Evolutionary conservation across 2,113 vertebrate species (phyloP), one percentile per base, ranked within the genome.

Genomic region (Pollimyrus isidori): DNA sequence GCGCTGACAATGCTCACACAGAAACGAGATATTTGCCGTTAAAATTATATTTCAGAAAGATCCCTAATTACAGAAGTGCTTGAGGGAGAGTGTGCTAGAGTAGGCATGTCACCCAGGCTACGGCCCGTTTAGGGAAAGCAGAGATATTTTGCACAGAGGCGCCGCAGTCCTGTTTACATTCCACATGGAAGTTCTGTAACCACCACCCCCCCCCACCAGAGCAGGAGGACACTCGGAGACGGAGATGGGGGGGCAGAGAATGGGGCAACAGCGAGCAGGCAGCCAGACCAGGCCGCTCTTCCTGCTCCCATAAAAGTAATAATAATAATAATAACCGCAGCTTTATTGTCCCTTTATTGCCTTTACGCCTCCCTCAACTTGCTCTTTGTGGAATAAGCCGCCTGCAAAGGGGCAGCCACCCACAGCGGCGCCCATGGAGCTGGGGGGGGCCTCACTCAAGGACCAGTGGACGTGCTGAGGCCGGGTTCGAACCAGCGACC

Each of bases 141-240:
- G 87, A 87, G 56, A 62, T 30, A 87, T 87, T 65, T 87, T 45
- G 35, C 87, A 87, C 35, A 19, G 56, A 62, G 87, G 42, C 65
- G 87, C 56, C 39, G 65, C 26, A 62, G 53, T n/a, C 45, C 86
- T 87, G 87, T 87, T 87, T 87, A 87, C 87, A 87, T 87, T 87
- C 87, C 87, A 50, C 87, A 56, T 15, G 7, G 30, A 87, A 26
- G 56, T 53, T 39, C 85, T 87, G 85, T 56, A 53, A 30, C 23
- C 10, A 26, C 84, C 50, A 35, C n/a, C 7, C 3, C 48, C 84
- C 52, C 53, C 48, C 19, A 87, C 17, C 35, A 19, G 86, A 86
- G 84, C 11, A 86, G 23, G 4, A 50, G 39, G 3, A 35, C 73
- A 26, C 53, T 58, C 45, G 53, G 84, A 90, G 35, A 46, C 46